Conservation (phyloP, 1,140 invertebrate species). For the Drosophila pseudoananassae region DNA sequence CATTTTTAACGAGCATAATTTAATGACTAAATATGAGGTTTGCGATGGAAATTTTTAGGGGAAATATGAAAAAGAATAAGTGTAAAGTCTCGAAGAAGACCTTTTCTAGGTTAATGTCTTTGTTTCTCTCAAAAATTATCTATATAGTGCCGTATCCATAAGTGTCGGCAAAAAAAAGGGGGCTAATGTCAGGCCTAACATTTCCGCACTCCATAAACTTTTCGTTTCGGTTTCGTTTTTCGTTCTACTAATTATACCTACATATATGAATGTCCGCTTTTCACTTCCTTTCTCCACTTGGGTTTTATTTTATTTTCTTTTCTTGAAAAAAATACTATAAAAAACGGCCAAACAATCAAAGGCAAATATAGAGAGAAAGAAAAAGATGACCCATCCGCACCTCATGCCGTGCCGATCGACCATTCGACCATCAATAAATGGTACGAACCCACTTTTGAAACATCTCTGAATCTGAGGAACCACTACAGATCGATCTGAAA, state of each 20-base stretch:
- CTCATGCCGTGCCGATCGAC: slow-evolving; percentile 67
- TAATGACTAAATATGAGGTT: slow-evolving; percentile 13
- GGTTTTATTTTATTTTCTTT: slow-evolving; percentile 37
- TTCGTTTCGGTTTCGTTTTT: slow-evolving; percentile 56
- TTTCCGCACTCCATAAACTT: slow-evolving; percentile 54
- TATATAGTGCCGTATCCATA: neutral
- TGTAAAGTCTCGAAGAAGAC: too few species aligned
- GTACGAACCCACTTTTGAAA: slow-evolving; percentile 30
- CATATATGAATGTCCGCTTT: slow-evolving; percentile 40
- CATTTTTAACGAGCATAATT: slow-evolving; percentile 39
- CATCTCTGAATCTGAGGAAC: neutral
- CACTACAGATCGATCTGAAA: slow-evolving; percentile 1
- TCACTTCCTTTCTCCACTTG: slow-evolving; percentile 68
- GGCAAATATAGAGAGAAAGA: slow-evolving; percentile 5
- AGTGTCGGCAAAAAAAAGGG: slow-evolving; percentile 20
- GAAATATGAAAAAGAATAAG: too few species aligned
- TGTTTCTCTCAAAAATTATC: neutral
- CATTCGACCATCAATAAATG: slow-evolving; percentile 61
- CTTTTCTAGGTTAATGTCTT: slow-evolving; percentile 12
- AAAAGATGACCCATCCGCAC: slow-evolving; percentile 42
- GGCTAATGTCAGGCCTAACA: slow-evolving; percentile 60
- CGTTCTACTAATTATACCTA: slow-evolving; percentile 2
- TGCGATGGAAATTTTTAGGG: neutral
- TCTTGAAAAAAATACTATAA: slow-evolving; percentile 1
- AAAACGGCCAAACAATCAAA: slow-evolving; percentile 5